A percentile compares a stretch with the other conserved stretches of the same genome.
These are phyloP conservation scores for Drosophila algonquin DNA, from an alignment of 2,888 invertebrate genomes.

Conservation along the genomic window DNA sequence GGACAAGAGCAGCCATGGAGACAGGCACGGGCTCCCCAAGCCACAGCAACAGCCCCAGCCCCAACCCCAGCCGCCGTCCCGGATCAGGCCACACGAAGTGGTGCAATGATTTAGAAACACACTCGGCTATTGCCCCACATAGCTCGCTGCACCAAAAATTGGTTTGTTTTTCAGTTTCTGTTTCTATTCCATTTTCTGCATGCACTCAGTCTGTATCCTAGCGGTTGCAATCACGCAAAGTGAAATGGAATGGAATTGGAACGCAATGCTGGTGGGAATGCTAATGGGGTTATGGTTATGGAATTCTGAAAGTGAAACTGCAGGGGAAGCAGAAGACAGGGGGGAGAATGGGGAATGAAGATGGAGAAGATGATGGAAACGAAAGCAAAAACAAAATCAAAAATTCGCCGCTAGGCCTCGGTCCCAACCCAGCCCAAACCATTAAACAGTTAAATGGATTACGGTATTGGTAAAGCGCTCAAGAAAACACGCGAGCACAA, in stretches of 20 bases:
- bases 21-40: constrained; percentile 3
- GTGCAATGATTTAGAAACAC: constrained; percentile 35
- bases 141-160: constrained; percentile 13
- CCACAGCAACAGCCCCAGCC: constrained; percentile 11
- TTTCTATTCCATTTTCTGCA: constrained; percentile 2
- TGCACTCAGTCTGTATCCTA: constrained; percentile 4
- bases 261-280: constrained; percentile 33
- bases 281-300: background rate
- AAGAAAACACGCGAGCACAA: constrained; percentile 10
- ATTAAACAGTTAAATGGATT: constrained; percentile 72
- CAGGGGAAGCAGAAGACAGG: background rate
- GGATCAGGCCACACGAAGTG: constrained; percentile 18
- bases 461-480: constrained; percentile 58
- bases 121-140: constrained; percentile 31
- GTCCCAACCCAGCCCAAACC: constrained; percentile 24
- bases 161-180: background rate
- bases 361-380: constrained; percentile 2
- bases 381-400: background rate
- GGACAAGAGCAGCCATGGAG: background rate
- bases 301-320: constrained; percentile 61
- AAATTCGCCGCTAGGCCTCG: constrained; percentile 32
- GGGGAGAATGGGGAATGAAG: background rate
- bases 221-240: constrained; percentile 31
- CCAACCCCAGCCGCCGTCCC: constrained; percentile 11
- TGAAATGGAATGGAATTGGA: constrained; percentile 35